Conservation (phyloP, 1,140 invertebrate genomes). For the Lutraria rhynchaena region DNA sequence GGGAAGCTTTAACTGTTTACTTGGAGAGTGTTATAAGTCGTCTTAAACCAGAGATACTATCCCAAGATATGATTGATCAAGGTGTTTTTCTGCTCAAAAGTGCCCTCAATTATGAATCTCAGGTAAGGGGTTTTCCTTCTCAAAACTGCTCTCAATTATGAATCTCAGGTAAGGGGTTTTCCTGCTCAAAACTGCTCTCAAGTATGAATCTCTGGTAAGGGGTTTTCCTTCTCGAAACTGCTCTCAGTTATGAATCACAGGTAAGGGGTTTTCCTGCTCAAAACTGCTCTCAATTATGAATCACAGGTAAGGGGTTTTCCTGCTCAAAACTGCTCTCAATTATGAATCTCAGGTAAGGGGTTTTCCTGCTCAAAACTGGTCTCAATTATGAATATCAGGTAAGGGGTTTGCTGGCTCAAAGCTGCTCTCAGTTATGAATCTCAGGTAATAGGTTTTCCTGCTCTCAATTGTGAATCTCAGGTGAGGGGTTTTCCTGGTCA, state of each 20-base stretch:
- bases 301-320: too few species aligned
- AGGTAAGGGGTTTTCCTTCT: conserved; percentile 84
- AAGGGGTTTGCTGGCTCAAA: conserved; percentile 88
- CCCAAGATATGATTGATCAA: conserved; percentile 86
- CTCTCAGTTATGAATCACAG: too few species aligned
- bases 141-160: conserved; percentile 89
- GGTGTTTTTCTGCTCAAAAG: conserved; percentile 89
- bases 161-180: conserved; percentile 86
- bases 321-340: too few species aligned
- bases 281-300: too few species aligned
- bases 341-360: too few species aligned
- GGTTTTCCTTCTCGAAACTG: too few species aligned
- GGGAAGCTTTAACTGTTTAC: conserved; percentile 89
- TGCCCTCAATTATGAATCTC: conserved; percentile 89
- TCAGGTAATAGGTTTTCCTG: conserved; percentile 85
- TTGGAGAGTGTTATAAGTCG: conserved; percentile 91
- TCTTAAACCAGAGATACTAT: conserved; percentile 85
- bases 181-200: too few species aligned
- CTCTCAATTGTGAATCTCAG: conserved; percentile 88
- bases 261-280: too few species aligned
- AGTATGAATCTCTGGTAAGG: too few species aligned
- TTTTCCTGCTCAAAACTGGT: too few species aligned
- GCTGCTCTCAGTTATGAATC: conserved; percentile 89
- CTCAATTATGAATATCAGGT: too few species aligned
- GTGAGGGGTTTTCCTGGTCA: too few species aligned